Conservation (phyloP, 2,797 vertebrate genomes). For the Agapornis canus region DNA sequence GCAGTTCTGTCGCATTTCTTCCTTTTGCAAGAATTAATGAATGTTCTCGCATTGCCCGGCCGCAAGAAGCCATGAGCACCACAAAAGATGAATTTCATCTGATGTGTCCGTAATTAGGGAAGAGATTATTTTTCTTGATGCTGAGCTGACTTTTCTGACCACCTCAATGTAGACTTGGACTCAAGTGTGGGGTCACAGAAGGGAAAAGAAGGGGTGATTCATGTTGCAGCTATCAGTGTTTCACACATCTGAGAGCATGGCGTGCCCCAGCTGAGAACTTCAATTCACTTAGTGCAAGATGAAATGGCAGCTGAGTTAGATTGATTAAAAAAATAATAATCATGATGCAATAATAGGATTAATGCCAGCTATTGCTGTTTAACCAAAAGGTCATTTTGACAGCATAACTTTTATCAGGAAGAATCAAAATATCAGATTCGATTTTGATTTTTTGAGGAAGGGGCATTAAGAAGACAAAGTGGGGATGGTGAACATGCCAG, state of each 20-base stretch:
- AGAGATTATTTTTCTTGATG: not conserved
- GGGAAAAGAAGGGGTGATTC: not conserved
- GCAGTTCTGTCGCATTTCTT: not conserved
- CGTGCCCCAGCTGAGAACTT: conserved; percentile 58
- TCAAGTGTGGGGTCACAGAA: not conserved
- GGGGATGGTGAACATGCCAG: not conserved
- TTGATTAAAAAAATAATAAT: conserved; percentile 46
- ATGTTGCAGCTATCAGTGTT: not conserved
- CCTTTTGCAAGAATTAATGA: not conserved
- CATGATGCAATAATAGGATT: conserved; percentile 53
- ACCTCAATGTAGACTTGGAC: not conserved
- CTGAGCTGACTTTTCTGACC: conserved; percentile 37
- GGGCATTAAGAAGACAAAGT: not conserved
- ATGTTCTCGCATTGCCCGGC: accelerated
- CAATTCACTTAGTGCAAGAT: conserved; percentile 59
- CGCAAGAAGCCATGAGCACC: not conserved
- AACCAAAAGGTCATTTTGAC: conserved; percentile 59
- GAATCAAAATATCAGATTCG: not conserved
- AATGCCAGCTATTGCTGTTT: conserved; percentile 41
- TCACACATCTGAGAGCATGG: conserved; percentile 24
- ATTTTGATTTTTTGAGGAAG: not conserved
- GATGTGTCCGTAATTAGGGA: not conserved
- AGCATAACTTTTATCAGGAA: conserved; percentile 24
- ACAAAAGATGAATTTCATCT: not conserved
- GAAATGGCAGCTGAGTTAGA: conserved; percentile 57